phyloP scores from a whole-genome alignment of 1,140 invertebrate genomes.

The Lepidotrigona ventralis region DNA sequence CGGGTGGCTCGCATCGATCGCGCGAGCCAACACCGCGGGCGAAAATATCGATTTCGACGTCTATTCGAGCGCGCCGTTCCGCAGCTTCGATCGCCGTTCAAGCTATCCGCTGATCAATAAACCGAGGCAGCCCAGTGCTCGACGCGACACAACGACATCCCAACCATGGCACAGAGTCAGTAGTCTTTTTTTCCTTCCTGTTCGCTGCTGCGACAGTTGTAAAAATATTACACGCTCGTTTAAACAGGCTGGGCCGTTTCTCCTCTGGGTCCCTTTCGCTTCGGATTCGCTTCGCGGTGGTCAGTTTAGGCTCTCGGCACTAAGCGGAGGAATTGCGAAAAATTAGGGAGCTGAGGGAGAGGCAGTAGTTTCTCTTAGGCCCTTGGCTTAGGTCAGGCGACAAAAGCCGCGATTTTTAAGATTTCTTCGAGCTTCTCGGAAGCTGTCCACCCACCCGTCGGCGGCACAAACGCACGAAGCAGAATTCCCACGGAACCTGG shows the following conservation, averaged over 20 bases:
- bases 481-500: background rate
- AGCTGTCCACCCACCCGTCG: background rate
- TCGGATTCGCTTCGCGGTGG: background rate
- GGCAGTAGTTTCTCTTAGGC: background rate
- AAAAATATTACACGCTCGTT: background rate
- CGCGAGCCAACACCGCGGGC: background rate
- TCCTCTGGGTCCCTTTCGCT: background rate
- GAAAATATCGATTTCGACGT: conserved; percentile 38
- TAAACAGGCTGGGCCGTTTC: background rate
- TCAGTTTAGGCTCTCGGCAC: too few relatives aligned
- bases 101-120: conserved; percentile 40
- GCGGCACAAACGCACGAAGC: background rate
- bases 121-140: background rate
- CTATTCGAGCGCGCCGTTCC: background rate
- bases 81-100: conserved; percentile 26
- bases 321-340: background rate
- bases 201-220: too few relatives aligned
- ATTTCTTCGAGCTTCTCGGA: conserved; percentile 11
- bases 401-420: conserved; percentile 19
- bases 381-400: background rate
- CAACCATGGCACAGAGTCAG: too few relatives aligned
- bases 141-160: too few relatives aligned
- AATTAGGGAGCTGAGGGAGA: background rate
- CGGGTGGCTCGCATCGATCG: conserved; percentile 61
- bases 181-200: too few relatives aligned